These are phyloP conservation scores for Cephalotes varians DNA, from an alignment of 2,888 invertebrate species.

Conservation along the genomic window DNA sequence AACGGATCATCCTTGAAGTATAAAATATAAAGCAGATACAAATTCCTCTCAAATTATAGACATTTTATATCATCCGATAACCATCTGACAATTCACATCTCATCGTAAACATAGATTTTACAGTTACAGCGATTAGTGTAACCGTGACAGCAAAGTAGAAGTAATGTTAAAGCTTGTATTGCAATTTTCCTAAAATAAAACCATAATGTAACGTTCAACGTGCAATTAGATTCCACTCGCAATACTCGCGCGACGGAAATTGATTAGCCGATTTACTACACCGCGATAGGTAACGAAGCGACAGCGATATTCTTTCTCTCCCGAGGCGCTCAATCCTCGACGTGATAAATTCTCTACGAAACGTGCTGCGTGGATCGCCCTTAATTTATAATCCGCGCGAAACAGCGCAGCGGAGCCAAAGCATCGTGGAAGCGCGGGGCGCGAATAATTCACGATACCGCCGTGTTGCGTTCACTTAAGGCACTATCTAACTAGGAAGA, in stretches of 20 bases:
- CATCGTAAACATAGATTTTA: not conserved
- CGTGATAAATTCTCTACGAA: constrained; percentile 28
- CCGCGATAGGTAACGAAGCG: constrained; percentile 30
- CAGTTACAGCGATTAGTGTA: not conserved
- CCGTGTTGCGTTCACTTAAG: constrained; percentile 50
- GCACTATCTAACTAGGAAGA: constrained; percentile 62
- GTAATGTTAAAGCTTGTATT: not conserved
- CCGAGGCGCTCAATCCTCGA: not conserved
- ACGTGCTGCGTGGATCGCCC: constrained; percentile 11
- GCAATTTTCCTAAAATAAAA: not conserved
- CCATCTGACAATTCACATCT: not conserved
- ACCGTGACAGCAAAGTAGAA: not conserved
- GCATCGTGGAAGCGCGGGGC: constrained; percentile 17
- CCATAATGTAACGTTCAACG: not conserved
- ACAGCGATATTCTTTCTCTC: not conserved
- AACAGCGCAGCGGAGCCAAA: constrained; percentile 9
- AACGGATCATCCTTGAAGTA: not conserved
- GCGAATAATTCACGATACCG: constrained; percentile 43
- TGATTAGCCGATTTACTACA: constrained; percentile 3
- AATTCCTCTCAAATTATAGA: not conserved
- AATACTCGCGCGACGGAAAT: not conserved
- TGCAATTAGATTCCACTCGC: not conserved
- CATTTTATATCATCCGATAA: constrained; percentile 15
- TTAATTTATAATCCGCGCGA: constrained; percentile 36
- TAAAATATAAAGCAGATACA: not conserved